Evolutionary conservation across 2,888 invertebrate genomes (phyloP), one percentile per base, ranked within the genome.

Genomic region (Caenorhabditis angaria): DNA sequence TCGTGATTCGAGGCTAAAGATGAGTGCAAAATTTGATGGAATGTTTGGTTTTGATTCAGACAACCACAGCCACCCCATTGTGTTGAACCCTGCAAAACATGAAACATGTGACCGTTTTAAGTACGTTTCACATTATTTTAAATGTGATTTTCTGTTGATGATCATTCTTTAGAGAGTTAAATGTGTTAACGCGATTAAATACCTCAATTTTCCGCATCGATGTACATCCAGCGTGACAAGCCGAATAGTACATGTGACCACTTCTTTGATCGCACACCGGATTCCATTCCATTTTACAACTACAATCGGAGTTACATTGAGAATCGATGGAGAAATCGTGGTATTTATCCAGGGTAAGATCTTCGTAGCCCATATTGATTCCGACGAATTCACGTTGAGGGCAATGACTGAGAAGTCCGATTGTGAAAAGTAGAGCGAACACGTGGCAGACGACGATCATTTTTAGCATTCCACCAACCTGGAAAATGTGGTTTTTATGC

Each of bases 391-490:
- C 73, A 22, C 84, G 72, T 24, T 83, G 80, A 14, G 87, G 86
- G 65, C 87, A 87, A 54, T 84, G 80, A 61, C 87, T 76, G 22
- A 87, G 68, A 28, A 87, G 76, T 29, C 81, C 83, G 29, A 78
- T 70, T 53, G 84, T 82, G 60, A 87, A 81, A 28, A 82, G 64
- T 14, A 85, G 67, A 0, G 85, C 84, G 24, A 80, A 61, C 14
- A 84, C 72, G 64, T 86, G 84, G 59, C 87, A 86, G n/a, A 83
- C 76, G 18, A 84, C 61, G 48, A 86, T 84, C 83, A 87, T 82
- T 66, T 86, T 84, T 59, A 87, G 76, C 85, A 87, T 87, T 32
- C 87, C 87, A 32, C 81, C 81, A 20, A 87, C 85, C 82, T 82
- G 57, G 56, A 76, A 62, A 18, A 8, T 10, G 18, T 2, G 25